Evolutionary conservation across 2,797 vertebrate genomes (phyloP).

Genomic region (Sebastiscus albofasciatus): DNA sequence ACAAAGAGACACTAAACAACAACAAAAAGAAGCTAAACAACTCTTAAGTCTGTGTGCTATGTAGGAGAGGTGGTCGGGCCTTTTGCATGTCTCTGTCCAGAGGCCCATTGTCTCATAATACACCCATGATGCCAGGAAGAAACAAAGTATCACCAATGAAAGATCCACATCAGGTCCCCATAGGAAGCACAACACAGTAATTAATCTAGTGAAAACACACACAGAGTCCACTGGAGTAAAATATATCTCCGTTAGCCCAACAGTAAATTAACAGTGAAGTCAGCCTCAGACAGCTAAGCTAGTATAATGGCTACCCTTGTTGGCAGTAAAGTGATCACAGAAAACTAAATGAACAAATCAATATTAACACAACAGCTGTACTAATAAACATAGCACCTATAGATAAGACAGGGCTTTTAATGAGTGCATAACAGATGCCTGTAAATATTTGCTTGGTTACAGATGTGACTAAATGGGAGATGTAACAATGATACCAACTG

Average conservation of each 20-base stretch:
- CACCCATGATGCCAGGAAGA: not conserved
- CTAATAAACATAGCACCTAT: not conserved
- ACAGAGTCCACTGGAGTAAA: not conserved
- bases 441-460: not conserved
- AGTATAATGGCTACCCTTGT: not conserved
- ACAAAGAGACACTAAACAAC: no score
- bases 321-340: not conserved
- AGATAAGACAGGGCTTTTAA: not conserved
- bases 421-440: not conserved
- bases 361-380: not conserved
- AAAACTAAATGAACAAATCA: slow-evolving; percentile 5
- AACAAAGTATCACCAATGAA: not conserved
- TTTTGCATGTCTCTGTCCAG: no score
- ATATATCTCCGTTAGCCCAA: not conserved
- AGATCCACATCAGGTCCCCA: not conserved
- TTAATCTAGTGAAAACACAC: not conserved
- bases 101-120: not conserved
- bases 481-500: not conserved
- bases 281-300: not conserved
- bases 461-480: not conserved
- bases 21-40: fast-evolving
- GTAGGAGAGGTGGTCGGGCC: no score
- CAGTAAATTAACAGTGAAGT: not conserved
- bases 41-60: not conserved
- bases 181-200: not conserved